These are phyloP conservation scores for Enteromius paludinosus DNA, from an alignment of 2,797 vertebrate genomes.

Conservation along the genomic window DNA sequence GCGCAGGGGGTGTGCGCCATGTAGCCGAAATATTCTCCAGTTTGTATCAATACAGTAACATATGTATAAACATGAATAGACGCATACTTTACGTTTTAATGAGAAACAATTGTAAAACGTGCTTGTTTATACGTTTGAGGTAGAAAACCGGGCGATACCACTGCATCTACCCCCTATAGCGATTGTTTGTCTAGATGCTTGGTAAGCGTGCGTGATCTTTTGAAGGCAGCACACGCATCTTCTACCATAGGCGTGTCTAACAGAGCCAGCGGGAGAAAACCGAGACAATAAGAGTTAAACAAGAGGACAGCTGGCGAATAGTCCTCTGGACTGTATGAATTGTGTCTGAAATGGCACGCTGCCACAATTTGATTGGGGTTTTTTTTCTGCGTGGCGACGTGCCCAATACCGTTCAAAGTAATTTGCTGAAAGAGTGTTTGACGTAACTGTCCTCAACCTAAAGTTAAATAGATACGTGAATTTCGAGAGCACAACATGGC, in stretches of 20 bases:
- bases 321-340: conserved; percentile 51
- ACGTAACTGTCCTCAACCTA: neutral
- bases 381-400: conserved; percentile 12
- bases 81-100: rapidly evolving
- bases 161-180: neutral
- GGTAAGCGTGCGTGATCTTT: conserved; percentile 25
- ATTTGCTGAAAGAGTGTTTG: conserved; percentile 30
- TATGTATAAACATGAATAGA: neutral
- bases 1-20: neutral
- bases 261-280: conserved; percentile 61
- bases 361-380: conserved; percentile 17
- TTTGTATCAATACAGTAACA: neutral
- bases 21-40: no score
- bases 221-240: conserved; percentile 68
- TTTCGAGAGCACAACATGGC: neutral
- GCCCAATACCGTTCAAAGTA: neutral
- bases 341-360: conserved; percentile 33
- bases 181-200: conserved; percentile 30
- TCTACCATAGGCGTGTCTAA: conserved; percentile 27
- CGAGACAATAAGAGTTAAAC: conserved; percentile 57
- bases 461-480: neutral
- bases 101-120: rapidly evolving
- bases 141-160: neutral
- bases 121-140: no score
- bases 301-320: conserved; percentile 72